Evolutionary conservation across 2,888 invertebrate species (phyloP).

Genomic region (Aphidoletes aphidimyza): DNA sequence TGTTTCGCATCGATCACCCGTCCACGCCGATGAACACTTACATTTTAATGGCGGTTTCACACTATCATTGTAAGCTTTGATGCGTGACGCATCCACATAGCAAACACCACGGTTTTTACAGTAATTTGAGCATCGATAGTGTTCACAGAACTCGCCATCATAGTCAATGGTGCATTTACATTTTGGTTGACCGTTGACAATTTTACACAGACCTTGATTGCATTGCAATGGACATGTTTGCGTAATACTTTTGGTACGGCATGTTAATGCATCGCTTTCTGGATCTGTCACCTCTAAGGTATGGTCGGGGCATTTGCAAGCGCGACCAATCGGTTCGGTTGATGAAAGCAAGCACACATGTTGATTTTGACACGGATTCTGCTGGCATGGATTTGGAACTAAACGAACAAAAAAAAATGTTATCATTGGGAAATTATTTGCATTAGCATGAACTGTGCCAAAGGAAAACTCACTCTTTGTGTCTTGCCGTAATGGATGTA

Average conservation of each 20-base stretch:
- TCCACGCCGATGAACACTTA: conserved; percentile 73
- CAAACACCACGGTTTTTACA: conserved; percentile 75
- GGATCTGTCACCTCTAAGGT: conserved; percentile 59
- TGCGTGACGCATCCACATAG: conserved; percentile 65
- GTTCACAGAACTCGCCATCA: conserved; percentile 75
- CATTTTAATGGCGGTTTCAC: conserved; percentile 67
- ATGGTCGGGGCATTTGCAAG: conserved; percentile 72
- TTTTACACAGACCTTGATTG: conserved; percentile 72
- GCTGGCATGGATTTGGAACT: conserved; percentile 70
- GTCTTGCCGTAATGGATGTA: conserved; percentile 75
- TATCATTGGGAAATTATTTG: too few relatives aligned
- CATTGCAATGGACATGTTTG: conserved; percentile 70
- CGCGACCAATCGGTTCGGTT: conserved; percentile 64
- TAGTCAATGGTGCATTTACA: conserved; percentile 76
- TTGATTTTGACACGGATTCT: conserved; percentile 71
- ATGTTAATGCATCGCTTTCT: neutral
- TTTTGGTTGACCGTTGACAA: conserved; percentile 68
- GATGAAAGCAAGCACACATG: conserved; percentile 72
- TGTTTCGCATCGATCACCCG: conserved; percentile 74
- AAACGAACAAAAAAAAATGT: conserved; percentile 45
- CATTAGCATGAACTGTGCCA: conserved; percentile 55
- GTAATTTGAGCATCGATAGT: conserved; percentile 75
- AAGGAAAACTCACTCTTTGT: conserved; percentile 66
- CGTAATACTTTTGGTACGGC: conserved; percentile 62
- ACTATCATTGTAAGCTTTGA: conserved; percentile 58